Evolutionary conservation across 2,113 vertebrate species (phyloP), one percentile per base, ranked within the genome.

Genomic region (Odocoileus hemionus): DNA sequence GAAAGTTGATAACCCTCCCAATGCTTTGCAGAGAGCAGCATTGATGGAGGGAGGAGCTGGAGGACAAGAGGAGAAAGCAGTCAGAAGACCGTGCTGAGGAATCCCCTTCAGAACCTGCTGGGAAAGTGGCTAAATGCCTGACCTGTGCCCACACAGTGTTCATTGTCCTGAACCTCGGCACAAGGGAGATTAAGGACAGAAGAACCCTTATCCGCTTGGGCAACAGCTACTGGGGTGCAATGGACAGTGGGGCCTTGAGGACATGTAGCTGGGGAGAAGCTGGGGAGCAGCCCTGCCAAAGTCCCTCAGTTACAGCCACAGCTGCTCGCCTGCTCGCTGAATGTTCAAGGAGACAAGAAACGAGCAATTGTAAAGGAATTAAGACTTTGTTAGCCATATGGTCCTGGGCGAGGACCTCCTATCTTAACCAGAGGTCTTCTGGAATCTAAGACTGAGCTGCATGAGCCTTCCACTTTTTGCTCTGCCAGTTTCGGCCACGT

Each of bases 61-160:
- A 74, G 36, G 70, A 43, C 36, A 39, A 21, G 36, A 43, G 21
- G 70, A 43, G 70, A 74, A 74, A 74, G 70, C 5, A 74, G 36
- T 2, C 0, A 0, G 70, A 76, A 76, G 36, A 76, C 36, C 0
- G 0, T 25, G 70, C 70, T 26, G 23, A 76, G 70, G 70, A 76
- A 76, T 26, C 23, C 36, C 21, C 21, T 74, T 25, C 36, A 74
- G 21, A 74, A 39, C 70, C 70, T 76, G 36, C 23, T 0, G 0
- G 23, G 36, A 76, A 43, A 76, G 70, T 0, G 6, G 6, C 23
- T 76, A 26, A 74, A 74, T 26, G 70, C 1, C 70, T 43, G 10
- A 74, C 36, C 1, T 74, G 36, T 26, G 36, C 36, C 70, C 12
- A 43, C 70, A 74, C 70, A 26, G 36, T 74, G 43, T 43, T 74